These are phyloP conservation scores for Kryptolebias ocellatus DNA, from an alignment of 2,797 vertebrate species.

Conservation along the genomic window DNA sequence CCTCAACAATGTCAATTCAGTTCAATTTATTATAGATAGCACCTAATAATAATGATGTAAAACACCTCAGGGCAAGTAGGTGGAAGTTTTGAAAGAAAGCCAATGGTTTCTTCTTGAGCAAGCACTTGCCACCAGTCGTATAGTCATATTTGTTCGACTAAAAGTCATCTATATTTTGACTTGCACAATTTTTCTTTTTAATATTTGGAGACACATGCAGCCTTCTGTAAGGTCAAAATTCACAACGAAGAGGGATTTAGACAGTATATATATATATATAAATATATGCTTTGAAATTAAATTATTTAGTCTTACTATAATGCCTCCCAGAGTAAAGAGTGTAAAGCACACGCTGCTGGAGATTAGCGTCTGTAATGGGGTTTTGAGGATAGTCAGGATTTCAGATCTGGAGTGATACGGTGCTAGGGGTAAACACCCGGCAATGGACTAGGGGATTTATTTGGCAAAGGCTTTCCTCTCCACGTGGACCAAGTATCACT, in stretches of 20 bases:
- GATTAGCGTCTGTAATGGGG: conserved; percentile 76
- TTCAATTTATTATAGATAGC: not conserved
- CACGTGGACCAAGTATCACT: conserved; percentile 66
- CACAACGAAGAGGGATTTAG: conserved; percentile 9
- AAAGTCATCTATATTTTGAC: conserved; percentile 28
- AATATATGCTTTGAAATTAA: conserved; percentile 42
- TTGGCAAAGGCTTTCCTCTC: conserved; percentile 57
- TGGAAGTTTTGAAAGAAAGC: not conserved
- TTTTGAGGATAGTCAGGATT: conserved; percentile 75
- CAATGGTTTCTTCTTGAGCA: not conserved
- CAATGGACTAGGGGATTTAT: conserved; percentile 68
- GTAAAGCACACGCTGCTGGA: conserved; percentile 50
- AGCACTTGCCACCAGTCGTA: not conserved
- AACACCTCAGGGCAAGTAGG: too few species aligned
- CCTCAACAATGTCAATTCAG: not conserved
- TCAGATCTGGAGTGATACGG: conserved; percentile 75
- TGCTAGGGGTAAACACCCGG: conserved; percentile 73
- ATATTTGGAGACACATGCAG: not conserved
- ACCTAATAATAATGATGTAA: not conserved
- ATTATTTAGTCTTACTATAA: conserved; percentile 54
- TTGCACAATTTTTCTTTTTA: conserved; percentile 2
- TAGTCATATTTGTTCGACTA: not conserved
- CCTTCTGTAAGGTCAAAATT: conserved; percentile 19
- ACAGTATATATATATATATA: not conserved
- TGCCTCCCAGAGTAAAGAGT: conserved; percentile 51